Conservation (phyloP, 2,888 invertebrate genomes). For the Acrocyrtus sp. region DNA sequence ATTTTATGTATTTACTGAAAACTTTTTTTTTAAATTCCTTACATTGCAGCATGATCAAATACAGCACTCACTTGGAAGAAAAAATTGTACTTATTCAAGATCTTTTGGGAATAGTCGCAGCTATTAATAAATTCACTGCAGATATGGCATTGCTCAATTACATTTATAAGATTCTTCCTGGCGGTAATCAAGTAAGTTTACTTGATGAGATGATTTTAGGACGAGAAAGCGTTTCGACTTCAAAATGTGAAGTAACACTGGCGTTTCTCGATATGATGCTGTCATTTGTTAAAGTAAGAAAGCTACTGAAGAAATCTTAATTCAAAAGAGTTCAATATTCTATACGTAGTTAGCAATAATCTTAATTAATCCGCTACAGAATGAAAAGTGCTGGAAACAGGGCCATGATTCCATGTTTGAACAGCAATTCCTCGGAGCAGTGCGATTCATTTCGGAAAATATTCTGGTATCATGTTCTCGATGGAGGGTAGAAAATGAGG, state of each 20-base stretch:
- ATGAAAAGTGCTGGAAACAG: conserved; percentile 29
- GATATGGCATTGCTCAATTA: conserved; percentile 22
- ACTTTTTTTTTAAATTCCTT: not conserved
- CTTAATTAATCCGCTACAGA: no score
- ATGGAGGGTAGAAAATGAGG: conserved; percentile 50
- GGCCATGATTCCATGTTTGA: conserved; percentile 19
- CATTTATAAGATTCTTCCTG: conserved; percentile 39
- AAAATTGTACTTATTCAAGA: conserved; percentile 36
- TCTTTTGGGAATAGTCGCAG: conserved; percentile 46
- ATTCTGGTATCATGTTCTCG: conserved; percentile 49
- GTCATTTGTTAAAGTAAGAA: conserved; percentile 34
- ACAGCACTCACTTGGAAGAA: conserved; percentile 19
- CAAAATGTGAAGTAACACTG: conserved; percentile 45
- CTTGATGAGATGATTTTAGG: conserved; percentile 55
- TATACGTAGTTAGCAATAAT: no score
- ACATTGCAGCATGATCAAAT: conserved; percentile 42
- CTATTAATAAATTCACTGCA: conserved; percentile 24
- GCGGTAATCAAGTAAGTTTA: conserved; percentile 27
- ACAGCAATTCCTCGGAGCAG: conserved; percentile 17
- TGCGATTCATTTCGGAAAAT: conserved; percentile 54
- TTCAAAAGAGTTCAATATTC: no score
- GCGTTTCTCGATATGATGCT: conserved; percentile 46
- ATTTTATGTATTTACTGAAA: not conserved
- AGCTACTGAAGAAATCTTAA: no score
- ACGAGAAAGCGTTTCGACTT: conserved; percentile 51